Percentiles rank a stretch among this genome's conserved stretches.
Evolutionary conservation across 1,140 invertebrate species (phyloP).

Genomic region (Paramacrobiotus metropolitanus): DNA sequence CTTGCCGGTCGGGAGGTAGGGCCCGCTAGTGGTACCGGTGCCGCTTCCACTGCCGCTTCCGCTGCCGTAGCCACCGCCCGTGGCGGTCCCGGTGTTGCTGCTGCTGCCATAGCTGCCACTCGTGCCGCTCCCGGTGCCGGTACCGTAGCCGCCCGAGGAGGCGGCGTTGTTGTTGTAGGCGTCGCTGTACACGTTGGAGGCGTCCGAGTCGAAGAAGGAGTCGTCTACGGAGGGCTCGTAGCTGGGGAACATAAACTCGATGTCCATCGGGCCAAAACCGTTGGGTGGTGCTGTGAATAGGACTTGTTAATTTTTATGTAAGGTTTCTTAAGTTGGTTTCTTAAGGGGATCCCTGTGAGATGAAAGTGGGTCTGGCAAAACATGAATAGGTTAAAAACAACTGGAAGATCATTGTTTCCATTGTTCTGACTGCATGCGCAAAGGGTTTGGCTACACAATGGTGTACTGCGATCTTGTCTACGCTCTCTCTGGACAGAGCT

Average conservation of each 20-base stretch:
- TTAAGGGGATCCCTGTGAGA: too few species aligned
- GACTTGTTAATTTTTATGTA: background rate
- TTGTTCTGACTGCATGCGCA: too few species aligned
- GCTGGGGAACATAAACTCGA: background rate
- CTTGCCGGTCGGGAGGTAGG: background rate
- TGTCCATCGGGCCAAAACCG: background rate
- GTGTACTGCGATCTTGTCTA: too few species aligned
- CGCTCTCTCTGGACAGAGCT: too few species aligned
- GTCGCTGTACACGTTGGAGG: background rate
- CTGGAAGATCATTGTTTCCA: too few species aligned
- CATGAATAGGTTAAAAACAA: too few species aligned
- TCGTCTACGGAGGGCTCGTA: background rate
- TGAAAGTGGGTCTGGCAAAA: too few species aligned
- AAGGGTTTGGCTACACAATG: too few species aligned
- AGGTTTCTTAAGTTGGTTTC: too few species aligned
- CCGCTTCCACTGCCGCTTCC: background rate
- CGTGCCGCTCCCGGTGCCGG: background rate
- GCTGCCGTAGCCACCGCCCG: background rate
- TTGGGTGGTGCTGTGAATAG: background rate
- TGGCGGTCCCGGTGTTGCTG: background rate
- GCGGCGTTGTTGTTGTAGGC: background rate
- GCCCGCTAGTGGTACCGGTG: background rate
- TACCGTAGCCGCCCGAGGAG: background rate
- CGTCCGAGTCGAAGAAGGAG: background rate
- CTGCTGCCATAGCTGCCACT: background rate